Conservation (phyloP, 2,888 invertebrate species). For the Drosophila fulvimacula region DNA sequence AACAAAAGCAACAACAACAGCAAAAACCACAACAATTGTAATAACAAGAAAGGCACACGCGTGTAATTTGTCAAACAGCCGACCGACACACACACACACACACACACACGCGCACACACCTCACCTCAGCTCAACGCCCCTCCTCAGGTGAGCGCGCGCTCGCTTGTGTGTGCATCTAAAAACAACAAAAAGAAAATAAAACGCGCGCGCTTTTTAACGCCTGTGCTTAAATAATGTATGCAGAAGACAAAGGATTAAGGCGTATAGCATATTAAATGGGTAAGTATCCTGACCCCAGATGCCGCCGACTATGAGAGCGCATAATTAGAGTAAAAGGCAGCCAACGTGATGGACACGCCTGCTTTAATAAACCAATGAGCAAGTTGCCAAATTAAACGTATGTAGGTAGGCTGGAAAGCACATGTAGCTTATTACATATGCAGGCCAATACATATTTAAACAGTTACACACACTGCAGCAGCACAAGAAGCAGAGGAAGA, state of each 20-base stretch:
- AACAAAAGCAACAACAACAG: constrained; percentile 40
- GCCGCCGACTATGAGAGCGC: constrained; percentile 26
- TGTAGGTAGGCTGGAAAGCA: constrained; percentile 49
- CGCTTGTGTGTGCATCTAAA: constrained; percentile 25
- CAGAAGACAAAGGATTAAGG: constrained; percentile 52
- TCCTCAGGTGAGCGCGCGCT: constrained; percentile 1
- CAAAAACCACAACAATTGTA: constrained; percentile 22
- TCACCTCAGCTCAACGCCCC: constrained; percentile 2
- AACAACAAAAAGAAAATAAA: constrained; percentile 51
- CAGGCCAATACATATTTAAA: constrained; percentile 68
- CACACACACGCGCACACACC: background rate
- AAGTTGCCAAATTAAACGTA: constrained; percentile 42
- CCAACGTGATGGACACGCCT: constrained; percentile 35
- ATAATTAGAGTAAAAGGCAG: constrained; percentile 1
- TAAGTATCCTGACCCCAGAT: constrained; percentile 44
- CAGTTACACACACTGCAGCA: constrained; percentile 28
- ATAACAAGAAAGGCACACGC: constrained; percentile 27
- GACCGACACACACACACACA: constrained; percentile 4
- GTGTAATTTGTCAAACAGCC: constrained; percentile 55
- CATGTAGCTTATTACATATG: constrained; percentile 55
- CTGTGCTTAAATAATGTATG: constrained; percentile 31
- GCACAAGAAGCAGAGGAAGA: background rate
- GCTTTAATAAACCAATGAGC: constrained; percentile 56
- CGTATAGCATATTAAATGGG: constrained; percentile 64
- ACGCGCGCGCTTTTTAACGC: constrained; percentile 47